Conservation (phyloP, 2,888 invertebrate genomes). For the Xylota segnis region DNA sequence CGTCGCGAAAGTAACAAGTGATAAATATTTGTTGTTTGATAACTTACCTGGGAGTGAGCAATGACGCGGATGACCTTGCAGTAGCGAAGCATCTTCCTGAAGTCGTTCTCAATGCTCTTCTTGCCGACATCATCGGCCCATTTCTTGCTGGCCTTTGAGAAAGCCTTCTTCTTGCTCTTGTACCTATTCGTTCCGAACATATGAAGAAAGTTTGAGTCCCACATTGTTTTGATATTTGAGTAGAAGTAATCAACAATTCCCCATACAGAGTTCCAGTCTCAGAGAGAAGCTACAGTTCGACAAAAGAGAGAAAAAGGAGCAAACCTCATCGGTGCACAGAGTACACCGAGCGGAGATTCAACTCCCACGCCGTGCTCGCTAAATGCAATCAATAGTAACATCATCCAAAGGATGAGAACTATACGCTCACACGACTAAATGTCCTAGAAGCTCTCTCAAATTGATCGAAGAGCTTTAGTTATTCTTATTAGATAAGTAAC, state of each 20-base stretch:
- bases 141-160: constrained; percentile 98
- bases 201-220: constrained; percentile 61
- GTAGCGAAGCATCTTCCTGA: constrained; percentile 99
- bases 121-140: constrained; percentile 99
- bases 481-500: constrained; percentile 56
- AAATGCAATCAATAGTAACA: constrained; percentile 53
- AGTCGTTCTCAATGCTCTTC: constrained; percentile 98
- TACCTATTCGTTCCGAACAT: constrained; percentile 89
- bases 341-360: constrained; percentile 88
- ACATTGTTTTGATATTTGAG: constrained; percentile 23
- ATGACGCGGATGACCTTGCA: constrained; percentile 98
- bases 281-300: constrained; percentile 69
- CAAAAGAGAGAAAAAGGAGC: constrained; percentile 85
- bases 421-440: constrained; percentile 83
- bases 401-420: constrained; percentile 76
- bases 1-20: constrained; percentile 79
- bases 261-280: constrained; percentile 27
- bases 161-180: constrained; percentile 99
- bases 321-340: constrained; percentile 86
- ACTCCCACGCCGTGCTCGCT: constrained; percentile 83
- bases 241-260: constrained; percentile 73
- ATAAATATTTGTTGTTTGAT: neutral
- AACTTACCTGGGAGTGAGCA: constrained; percentile 97
- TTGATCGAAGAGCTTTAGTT: constrained; percentile 88
- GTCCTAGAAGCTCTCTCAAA: constrained; percentile 87